Conservation (phyloP, 1,140 invertebrate genomes). For the Caenorhabditis remanei region DNA sequence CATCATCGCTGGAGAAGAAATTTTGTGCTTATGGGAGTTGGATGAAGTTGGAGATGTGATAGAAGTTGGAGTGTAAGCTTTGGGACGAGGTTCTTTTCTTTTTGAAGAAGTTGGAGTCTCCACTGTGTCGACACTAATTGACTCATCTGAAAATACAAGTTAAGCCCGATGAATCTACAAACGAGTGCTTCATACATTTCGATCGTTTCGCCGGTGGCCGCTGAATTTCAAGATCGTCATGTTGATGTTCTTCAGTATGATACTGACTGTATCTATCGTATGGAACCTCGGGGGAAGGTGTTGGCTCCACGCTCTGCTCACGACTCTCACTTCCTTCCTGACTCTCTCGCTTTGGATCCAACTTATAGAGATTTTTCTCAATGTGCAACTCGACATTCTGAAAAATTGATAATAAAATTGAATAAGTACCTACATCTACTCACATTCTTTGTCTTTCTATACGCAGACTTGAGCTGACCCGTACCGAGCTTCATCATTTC, state of each 20-base stretch:
- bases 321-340: not conserved
- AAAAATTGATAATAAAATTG: not conserved
- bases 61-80: not conserved
- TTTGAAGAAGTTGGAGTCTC: not conserved
- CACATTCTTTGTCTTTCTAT: conserved; percentile 53
- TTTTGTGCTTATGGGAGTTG: not conserved
- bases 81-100: not conserved
- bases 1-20: not conserved
- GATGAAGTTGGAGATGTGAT: not conserved
- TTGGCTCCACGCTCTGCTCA: not conserved
- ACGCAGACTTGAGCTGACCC: conserved; percentile 59
- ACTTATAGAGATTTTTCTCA: conserved; percentile 55
- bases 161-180: not conserved
- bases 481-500: conserved; percentile 60
- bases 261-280: not conserved
- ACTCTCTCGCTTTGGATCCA: conserved; percentile 48
- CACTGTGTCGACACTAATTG: conserved; percentile 3
- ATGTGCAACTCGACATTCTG: conserved; percentile 53
- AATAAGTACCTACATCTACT: not conserved
- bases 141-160: not conserved
- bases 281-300: not conserved
- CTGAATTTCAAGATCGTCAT: conserved; percentile 1
- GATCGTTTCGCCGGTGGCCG: not conserved
- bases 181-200: not conserved
- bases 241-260: not conserved